A percentile compares a stretch with the other conserved stretches of the same genome.
phyloP scores from a whole-genome alignment of 2,113 vertebrate species.

The Plotosus lineatus region DNA sequence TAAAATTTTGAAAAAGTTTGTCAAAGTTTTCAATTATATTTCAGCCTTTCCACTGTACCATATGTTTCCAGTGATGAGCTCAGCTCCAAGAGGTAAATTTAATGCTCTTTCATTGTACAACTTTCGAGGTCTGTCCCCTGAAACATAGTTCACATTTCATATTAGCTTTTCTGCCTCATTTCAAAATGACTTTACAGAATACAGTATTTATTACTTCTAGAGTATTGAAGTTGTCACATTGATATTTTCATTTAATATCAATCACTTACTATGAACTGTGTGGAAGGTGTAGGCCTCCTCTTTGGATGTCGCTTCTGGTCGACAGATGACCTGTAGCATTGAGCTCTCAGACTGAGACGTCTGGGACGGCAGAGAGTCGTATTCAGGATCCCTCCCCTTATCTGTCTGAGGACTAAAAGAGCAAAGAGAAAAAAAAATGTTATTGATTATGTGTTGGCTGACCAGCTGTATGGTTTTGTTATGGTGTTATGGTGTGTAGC shows the following conservation, averaged over 20 bases:
- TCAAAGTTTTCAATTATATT: too few relatives aligned
- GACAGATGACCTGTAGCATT: slow-evolving; percentile 94
- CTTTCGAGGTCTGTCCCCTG: slow-evolving; percentile 77
- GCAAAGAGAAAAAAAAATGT: slow-evolving; percentile 39
- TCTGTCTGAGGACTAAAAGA: slow-evolving; percentile 86
- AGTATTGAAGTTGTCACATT: background rate
- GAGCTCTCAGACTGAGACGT: slow-evolving; percentile 93
- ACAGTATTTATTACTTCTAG: background rate
- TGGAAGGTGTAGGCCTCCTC: slow-evolving; percentile 79
- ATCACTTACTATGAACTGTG: slow-evolving; percentile 73
- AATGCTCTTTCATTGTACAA: slow-evolving; percentile 78
- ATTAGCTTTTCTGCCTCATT: background rate
- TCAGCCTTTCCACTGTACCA: slow-evolving; percentile 60
- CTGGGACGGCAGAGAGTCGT: slow-evolving; percentile 83
- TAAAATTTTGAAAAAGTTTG: background rate
- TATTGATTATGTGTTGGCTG: background rate
- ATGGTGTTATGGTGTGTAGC: background rate
- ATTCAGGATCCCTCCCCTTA: slow-evolving; percentile 91
- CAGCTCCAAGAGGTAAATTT: slow-evolving; percentile 77
- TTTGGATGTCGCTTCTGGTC: slow-evolving; percentile 85
- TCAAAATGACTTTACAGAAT: background rate
- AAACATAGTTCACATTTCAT: slow-evolving; percentile 13
- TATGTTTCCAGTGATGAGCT: slow-evolving; percentile 79
- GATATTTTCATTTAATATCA: background rate
- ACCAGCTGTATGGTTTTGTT: background rate